A percentile compares a stretch with the other conserved stretches of the same genome.
Evolutionary conservation across 2,113 vertebrate genomes (phyloP).

Genomic region (Pterocles gutturalis): DNA sequence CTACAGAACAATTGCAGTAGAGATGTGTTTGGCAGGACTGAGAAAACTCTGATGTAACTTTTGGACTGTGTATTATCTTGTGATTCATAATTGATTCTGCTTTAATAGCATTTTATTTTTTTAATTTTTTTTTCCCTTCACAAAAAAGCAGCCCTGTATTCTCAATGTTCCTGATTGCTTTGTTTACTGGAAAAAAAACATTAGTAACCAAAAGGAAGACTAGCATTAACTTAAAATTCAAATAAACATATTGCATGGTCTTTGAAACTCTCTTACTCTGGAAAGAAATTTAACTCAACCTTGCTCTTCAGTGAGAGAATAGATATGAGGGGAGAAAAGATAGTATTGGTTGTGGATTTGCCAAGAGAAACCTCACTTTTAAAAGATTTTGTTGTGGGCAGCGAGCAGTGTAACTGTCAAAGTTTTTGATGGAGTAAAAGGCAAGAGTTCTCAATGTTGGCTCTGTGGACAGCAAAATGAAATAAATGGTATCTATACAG

Average conservation of each 20-base stretch:
- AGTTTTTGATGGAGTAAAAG: not conserved
- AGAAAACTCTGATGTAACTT: constrained; percentile 30
- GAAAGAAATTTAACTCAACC: not conserved
- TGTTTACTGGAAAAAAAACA: not conserved
- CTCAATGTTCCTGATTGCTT: not conserved
- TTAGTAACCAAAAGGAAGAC: not conserved
- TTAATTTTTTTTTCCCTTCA: not conserved
- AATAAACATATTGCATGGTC: not conserved
- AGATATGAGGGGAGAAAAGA: not conserved
- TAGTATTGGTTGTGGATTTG: not conserved
- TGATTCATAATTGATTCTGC: not conserved
- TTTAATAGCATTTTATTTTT: not conserved
- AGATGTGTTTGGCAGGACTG: constrained; percentile 12
- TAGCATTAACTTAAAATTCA: not conserved
- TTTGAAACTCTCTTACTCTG: not conserved
- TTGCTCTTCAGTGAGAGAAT: not conserved
- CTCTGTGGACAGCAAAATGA: not conserved
- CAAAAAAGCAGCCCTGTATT: not conserved
- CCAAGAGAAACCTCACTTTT: not conserved
- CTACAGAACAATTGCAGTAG: not conserved
- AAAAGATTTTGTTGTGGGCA: not conserved
- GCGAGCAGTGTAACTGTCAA: not conserved
- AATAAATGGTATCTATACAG: not conserved
- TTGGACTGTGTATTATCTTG: not conserved
- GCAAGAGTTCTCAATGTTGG: not conserved